Conservation (phyloP, 1,140 invertebrate species). For the Aphis gossypii region DNA sequence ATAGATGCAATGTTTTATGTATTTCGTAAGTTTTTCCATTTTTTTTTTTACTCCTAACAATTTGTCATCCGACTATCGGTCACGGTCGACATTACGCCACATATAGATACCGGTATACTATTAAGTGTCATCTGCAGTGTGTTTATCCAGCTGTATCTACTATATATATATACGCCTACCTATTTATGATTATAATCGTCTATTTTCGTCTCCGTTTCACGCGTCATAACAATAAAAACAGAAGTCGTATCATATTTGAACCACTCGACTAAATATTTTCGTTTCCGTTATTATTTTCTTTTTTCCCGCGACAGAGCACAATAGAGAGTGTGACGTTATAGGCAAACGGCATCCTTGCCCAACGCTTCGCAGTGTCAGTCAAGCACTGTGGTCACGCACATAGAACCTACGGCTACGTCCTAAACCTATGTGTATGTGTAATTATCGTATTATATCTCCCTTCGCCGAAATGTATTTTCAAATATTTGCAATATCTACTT, state of each 20-base stretch:
- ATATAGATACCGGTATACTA: neutral
- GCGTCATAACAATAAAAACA: neutral
- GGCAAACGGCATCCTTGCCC: neutral
- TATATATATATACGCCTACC: neutral
- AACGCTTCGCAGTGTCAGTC: neutral
- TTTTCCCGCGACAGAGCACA: neutral
- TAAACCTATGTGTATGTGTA: neutral
- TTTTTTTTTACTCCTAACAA: neutral
- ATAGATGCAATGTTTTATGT: neutral
- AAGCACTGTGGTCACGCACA: neutral
- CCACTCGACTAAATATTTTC: neutral
- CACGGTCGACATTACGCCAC: neutral
- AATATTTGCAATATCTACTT: neutral
- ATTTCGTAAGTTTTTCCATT: neutral
- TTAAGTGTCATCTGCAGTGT: neutral
- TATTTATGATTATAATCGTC: neutral
- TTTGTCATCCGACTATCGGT: neutral
- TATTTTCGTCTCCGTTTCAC: neutral
- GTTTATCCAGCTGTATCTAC: neutral
- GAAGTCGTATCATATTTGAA: neutral
- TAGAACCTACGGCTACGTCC: neutral
- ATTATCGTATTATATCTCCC: neutral
- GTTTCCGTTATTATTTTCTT: neutral
- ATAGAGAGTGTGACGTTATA: slow-evolving; percentile 5
- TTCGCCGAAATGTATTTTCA: neutral